These are phyloP conservation scores for Cygnus buccinator DNA, from an alignment of 2,113 vertebrate species.

Conservation along the genomic window DNA sequence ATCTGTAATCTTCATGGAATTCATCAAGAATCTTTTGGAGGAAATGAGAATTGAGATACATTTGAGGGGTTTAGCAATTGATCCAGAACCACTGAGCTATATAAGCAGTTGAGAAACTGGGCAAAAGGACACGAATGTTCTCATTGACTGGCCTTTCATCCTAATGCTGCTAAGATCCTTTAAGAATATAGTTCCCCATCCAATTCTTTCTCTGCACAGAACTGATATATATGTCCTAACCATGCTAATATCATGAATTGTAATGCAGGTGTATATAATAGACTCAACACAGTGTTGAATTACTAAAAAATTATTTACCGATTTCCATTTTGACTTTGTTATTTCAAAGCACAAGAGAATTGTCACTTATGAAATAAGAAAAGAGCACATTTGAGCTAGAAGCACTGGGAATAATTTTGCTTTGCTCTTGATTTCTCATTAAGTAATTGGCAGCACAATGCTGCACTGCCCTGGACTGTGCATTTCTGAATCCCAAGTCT, in stretches of 20 bases:
- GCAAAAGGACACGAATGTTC: neutral
- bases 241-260: neutral
- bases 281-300: neutral
- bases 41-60: neutral
- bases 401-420: neutral
- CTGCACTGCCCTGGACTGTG: neutral
- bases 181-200: neutral
- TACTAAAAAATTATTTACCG: neutral
- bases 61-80: neutral
- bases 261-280: neutral
- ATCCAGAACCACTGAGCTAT: neutral
- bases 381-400: neutral
- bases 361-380: neutral
- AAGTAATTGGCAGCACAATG: neutral
- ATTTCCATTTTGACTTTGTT: neutral
- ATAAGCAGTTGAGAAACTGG: neutral
- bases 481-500: neutral
- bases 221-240: neutral
- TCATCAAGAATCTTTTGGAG: neutral
- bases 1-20: neutral
- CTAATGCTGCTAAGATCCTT: neutral
- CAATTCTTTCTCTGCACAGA: neutral
- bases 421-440: neutral
- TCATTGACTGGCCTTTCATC: neutral
- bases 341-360: neutral